Evolutionary conservation across 2,113 vertebrate genomes (phyloP).

Genomic region (Equus quagga): DNA sequence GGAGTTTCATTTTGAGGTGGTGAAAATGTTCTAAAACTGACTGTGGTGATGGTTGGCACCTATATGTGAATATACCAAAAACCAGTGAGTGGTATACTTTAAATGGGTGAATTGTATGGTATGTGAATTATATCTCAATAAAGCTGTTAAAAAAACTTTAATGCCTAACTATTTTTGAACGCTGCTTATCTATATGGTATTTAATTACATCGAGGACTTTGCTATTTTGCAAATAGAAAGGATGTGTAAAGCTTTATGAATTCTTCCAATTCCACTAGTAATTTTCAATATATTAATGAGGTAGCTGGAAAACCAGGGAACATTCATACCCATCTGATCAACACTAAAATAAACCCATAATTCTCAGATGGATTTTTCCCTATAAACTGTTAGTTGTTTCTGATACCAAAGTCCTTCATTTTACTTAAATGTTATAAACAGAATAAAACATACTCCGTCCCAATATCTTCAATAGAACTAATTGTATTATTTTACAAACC

Average conservation of each 20-base stretch:
- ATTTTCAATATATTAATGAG: not conserved
- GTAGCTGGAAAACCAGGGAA: not conserved
- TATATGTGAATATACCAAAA: not conserved
- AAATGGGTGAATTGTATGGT: not conserved
- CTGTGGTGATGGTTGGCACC: not conserved
- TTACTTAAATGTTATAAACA: not conserved
- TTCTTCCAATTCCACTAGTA: not conserved
- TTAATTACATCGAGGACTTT: not conserved
- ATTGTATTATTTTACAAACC: constrained; percentile 85
- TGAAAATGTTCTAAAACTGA: not conserved
- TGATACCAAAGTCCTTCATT: not conserved
- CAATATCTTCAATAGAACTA: not conserved
- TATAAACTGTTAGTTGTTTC: not conserved
- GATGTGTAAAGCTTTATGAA: constrained; percentile 20
- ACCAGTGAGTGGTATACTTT: not conserved
- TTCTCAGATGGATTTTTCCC: not conserved
- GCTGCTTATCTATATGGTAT: not conserved
- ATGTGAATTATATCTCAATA: not conserved
- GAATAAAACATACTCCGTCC: not conserved
- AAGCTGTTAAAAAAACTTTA: not conserved
- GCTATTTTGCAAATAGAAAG: constrained; percentile 5
- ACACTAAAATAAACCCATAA: not conserved
- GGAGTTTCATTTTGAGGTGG: not conserved
- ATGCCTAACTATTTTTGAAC: not conserved
- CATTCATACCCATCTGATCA: not conserved